Percentiles rank a stretch among this genome's conserved stretches.
These are phyloP conservation scores for Sebastes fasciatus DNA, from an alignment of 2,113 vertebrate species.

Conservation along the genomic window DNA sequence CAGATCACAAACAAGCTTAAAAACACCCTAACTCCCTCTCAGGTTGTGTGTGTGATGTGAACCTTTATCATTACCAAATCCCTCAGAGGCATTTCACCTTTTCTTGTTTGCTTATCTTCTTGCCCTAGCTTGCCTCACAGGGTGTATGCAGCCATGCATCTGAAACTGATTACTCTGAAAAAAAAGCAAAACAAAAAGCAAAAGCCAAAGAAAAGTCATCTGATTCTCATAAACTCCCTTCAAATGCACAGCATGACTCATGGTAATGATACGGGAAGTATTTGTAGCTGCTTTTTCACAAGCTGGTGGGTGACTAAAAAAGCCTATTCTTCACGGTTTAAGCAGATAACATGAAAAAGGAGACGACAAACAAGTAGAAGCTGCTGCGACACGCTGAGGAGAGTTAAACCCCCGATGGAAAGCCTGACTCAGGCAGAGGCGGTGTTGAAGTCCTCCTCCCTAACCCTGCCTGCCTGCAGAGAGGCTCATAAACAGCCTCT, in stretches of 20 bases:
- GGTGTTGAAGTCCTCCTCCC: background rate
- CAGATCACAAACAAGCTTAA: background rate
- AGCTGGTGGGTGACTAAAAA: background rate
- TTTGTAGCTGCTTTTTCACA: background rate
- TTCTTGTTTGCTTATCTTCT: constrained; percentile 8
- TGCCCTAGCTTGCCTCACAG: constrained; percentile 51
- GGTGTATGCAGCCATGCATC: background rate
- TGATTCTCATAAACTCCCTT: background rate
- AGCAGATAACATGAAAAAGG: constrained; percentile 8
- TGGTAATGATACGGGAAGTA: background rate
- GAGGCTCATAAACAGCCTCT: constrained; percentile 59
- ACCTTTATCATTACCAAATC: background rate
- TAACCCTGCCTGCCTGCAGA: no score
- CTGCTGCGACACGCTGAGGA: background rate
- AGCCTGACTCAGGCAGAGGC: constrained; percentile 24
- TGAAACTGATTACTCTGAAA: constrained; percentile 40
- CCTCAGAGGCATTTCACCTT: background rate
- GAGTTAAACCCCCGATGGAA: constrained; percentile 1
- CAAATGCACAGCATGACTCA: constrained; percentile 6
- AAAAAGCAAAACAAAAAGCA: background rate
- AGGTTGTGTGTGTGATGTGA: background rate
- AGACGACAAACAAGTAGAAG: background rate
- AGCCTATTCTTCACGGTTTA: background rate
- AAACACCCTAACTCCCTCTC: background rate
- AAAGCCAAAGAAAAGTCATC: background rate